These are phyloP conservation scores for Idaea dimidiata DNA, from an alignment of 2,888 invertebrate genomes.

Conservation along the genomic window DNA sequence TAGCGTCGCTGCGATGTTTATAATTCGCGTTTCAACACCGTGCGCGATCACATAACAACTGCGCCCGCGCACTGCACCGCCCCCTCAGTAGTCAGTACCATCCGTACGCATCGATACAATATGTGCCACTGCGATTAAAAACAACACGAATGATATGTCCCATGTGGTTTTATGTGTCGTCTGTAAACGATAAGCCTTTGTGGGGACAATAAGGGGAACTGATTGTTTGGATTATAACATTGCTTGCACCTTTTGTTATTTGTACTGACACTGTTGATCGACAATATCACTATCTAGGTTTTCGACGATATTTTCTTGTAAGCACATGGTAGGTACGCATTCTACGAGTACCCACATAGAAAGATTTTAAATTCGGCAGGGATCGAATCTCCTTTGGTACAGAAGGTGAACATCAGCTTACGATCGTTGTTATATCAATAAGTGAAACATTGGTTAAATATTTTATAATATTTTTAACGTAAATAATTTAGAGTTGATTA, in stretches of 20 bases:
- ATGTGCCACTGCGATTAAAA: conserved; percentile 43
- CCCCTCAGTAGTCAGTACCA: conserved; percentile 37
- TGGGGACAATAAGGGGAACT: conserved; percentile 33
- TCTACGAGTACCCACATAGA: too few species aligned
- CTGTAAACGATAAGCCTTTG: conserved; percentile 35
- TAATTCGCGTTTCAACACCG: conserved; percentile 44
- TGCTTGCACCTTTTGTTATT: conserved; percentile 27
- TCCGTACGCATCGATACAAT: conserved; percentile 48
- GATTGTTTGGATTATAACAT: conserved; percentile 32
- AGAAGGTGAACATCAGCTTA: too few species aligned
- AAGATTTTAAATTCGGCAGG: too few species aligned
- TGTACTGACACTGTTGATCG: conserved; percentile 20
- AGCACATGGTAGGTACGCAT: too few species aligned
- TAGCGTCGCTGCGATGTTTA: conserved; percentile 49
- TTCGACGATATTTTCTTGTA: neutral
- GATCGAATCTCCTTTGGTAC: too few species aligned
- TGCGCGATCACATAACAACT: conserved; percentile 60
- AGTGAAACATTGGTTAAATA: too few species aligned
- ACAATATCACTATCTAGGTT: neutral
- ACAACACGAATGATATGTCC: conserved; percentile 46
- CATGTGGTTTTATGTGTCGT: conserved; percentile 49
- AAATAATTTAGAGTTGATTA: too few species aligned
- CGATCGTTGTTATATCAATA: too few species aligned
- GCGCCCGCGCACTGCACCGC: conserved; percentile 53
- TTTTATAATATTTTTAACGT: too few species aligned